These are phyloP conservation scores for Saturnia pavonia DNA, from an alignment of 2,888 invertebrate species.

Conservation along the genomic window DNA sequence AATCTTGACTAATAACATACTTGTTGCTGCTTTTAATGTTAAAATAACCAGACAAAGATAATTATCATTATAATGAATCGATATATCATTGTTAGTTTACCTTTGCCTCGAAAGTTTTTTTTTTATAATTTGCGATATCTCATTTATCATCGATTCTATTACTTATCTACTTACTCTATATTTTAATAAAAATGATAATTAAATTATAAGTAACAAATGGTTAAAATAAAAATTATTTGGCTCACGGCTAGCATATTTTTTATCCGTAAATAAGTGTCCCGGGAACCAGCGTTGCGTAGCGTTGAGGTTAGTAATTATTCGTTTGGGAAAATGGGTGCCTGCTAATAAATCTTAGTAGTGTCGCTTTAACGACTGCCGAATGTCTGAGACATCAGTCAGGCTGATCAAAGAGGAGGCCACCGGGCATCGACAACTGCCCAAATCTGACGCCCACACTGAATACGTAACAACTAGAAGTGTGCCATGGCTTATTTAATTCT, in stretches of 20 bases:
- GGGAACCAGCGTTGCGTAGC: constrained; percentile 40
- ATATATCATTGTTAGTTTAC: not conserved
- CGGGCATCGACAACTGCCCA: constrained; percentile 51
- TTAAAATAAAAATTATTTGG: constrained; percentile 33
- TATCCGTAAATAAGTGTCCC: constrained; percentile 60
- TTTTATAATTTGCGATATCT: not conserved
- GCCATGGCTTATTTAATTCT: constrained; percentile 66
- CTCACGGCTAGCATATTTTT: constrained; percentile 53
- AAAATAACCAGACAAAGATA: not conserved
- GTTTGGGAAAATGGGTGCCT: constrained; percentile 35
- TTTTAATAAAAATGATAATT: not conserved
- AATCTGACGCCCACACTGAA: constrained; percentile 46
- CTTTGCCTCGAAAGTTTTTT: not conserved
- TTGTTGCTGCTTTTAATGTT: not conserved
- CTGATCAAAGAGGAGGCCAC: constrained; percentile 64
- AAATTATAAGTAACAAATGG: constrained; percentile 16
- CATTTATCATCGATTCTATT: not conserved
- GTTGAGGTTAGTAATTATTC: constrained; percentile 48
- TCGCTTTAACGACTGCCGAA: constrained; percentile 42
- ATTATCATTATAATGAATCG: no score
- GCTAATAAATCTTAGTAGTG: constrained; percentile 40
- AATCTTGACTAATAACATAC: not conserved
- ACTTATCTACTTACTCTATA: not conserved
- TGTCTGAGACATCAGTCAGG: constrained; percentile 45
- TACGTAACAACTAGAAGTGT: constrained; percentile 51